A percentile compares a stretch with the other conserved stretches of the same genome.
These are phyloP conservation scores for Tinea trinotella DNA, from an alignment of 2,888 invertebrate species.

Conservation along the genomic window DNA sequence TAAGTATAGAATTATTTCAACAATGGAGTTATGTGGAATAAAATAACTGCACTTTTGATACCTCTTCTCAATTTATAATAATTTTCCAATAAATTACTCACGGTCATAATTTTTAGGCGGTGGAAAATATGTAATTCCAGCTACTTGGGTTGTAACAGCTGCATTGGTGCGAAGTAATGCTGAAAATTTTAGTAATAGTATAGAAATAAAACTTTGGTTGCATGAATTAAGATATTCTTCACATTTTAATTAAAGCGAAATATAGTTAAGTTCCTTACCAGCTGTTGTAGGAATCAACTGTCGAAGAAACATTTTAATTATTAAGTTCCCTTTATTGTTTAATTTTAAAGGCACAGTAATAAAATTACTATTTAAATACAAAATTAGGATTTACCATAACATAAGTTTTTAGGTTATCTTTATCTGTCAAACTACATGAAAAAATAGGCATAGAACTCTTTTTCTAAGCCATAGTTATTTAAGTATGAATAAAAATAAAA, in stretches of 20 bases:
- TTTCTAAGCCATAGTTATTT: not conserved
- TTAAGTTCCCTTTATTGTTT: too few species aligned
- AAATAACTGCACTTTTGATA: too few species aligned
- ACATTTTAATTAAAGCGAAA: too few species aligned
- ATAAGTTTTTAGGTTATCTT: not conserved
- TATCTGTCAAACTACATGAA: not conserved
- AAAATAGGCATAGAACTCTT: not conserved
- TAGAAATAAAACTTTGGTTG: too few species aligned
- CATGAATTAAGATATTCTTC: too few species aligned
- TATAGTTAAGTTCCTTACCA: conserved; percentile 45
- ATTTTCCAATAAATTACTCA: conserved; percentile 60
- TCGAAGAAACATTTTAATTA: not conserved
- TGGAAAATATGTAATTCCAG: conserved; percentile 79
- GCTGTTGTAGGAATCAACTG: not conserved
- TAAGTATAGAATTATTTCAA: not conserved
- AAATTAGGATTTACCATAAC: not conserved
- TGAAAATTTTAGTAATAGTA: not conserved
- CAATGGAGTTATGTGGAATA: too few species aligned
- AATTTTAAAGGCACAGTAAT: too few species aligned
- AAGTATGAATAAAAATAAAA: too few species aligned
- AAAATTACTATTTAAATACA: too few species aligned
- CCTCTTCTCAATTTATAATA: too few species aligned
- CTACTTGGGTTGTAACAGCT: conserved; percentile 35
- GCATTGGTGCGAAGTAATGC: conserved; percentile 30
- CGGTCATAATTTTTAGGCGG: conserved; percentile 78